phyloP scores from a whole-genome alignment of 2,797 vertebrate species.

The Mionectes olivaceus region DNA sequence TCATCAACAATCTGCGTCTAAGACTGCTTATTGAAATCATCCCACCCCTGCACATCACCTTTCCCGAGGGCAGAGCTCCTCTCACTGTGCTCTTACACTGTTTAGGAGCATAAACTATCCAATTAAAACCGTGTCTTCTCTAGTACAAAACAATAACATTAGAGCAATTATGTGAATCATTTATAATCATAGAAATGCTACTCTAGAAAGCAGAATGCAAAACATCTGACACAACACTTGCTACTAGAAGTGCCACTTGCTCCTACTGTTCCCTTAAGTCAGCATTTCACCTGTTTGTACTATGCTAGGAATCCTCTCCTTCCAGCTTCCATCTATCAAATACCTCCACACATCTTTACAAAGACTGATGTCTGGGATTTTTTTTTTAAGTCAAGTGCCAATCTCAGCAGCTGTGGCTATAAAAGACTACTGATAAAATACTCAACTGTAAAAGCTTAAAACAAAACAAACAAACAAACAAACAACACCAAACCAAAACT shows the following conservation, averaged over 20 bases:
- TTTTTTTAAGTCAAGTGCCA: neutral
- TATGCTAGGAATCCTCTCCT: neutral
- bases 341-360: neutral
- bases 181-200: neutral
- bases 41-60: neutral
- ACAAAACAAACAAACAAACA: neutral
- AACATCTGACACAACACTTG: neutral
- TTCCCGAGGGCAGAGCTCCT: neutral
- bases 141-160: neutral
- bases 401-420: neutral
- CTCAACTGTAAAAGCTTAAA: neutral
- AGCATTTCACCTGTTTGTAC: rapidly evolving
- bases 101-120: neutral
- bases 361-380: neutral
- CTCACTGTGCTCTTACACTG: neutral
- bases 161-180: neutral
- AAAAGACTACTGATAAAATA: neutral
- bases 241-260: neutral
- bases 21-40: neutral
- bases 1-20: neutral
- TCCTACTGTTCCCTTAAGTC: neutral
- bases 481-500: neutral
- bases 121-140: neutral
- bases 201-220: neutral
- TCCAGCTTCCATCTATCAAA: neutral